A percentile compares a stretch with the other conserved stretches of the same genome.
phyloP scores from a whole-genome alignment of 2,113 vertebrate genomes.

The Coturnix japonica region DNA sequence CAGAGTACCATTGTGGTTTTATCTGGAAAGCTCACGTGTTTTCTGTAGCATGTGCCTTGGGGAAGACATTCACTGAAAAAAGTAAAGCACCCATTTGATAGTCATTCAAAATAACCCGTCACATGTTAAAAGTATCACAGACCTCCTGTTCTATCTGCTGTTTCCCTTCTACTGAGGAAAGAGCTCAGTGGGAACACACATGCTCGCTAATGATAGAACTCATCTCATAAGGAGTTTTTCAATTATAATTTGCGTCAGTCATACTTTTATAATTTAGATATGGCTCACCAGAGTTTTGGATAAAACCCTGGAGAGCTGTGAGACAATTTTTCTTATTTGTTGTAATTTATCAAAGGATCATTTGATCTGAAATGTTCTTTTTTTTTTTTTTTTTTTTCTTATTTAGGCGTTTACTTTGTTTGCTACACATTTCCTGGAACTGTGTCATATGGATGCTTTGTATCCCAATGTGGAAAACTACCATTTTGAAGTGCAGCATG shows the following conservation, averaged over 20 bases:
- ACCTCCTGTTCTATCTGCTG: neutral
- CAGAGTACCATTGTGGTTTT: neutral
- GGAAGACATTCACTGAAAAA: neutral
- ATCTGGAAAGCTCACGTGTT: neutral
- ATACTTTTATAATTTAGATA: neutral
- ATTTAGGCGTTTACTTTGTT: conserved; percentile 93
- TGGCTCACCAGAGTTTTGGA: neutral
- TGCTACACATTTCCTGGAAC: conserved; percentile 94
- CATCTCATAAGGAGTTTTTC: neutral
- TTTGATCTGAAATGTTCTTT: neutral
- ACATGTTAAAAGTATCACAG: neutral
- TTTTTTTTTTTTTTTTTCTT: neutral
- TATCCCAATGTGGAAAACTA: conserved; percentile 95
- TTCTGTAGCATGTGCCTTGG: neutral
- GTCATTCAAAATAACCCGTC: neutral
- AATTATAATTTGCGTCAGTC: neutral
- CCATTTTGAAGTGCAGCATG: conserved; percentile 94
- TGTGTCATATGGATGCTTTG: conserved; percentile 88
- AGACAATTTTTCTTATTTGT: neutral
- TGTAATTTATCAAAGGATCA: neutral
- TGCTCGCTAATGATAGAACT: neutral
- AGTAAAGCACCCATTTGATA: neutral
- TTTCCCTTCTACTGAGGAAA: neutral
- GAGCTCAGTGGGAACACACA: neutral
- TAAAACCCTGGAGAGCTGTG: neutral